These are phyloP conservation scores for Gallirallus australis DNA, from an alignment of 2,797 vertebrate genomes.

Conservation along the genomic window DNA sequence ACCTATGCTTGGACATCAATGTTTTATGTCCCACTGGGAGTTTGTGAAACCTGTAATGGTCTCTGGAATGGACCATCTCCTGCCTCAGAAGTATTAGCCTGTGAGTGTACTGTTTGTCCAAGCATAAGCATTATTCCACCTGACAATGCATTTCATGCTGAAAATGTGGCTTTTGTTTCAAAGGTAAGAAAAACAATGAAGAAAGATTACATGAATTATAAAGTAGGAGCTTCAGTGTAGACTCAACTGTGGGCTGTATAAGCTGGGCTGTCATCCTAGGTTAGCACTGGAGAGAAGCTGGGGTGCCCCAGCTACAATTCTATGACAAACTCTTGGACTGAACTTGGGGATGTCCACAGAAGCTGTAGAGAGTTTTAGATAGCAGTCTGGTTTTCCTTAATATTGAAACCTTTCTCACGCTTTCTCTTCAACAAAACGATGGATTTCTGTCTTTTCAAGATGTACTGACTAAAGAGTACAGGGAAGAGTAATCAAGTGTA, in stretches of 20 bases:
- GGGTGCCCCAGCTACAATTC: not conserved
- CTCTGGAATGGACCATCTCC: not conserved
- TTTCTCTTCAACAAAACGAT: not conserved
- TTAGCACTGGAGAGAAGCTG: not conserved
- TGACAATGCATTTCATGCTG: not conserved
- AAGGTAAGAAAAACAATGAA: not conserved
- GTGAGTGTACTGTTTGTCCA: not conserved
- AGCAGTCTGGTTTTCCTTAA: not conserved
- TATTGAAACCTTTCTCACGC: not conserved
- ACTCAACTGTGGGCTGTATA: not conserved
- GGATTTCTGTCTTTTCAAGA: not conserved
- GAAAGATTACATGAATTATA: not conserved
- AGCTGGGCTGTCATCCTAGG: fast-evolving
- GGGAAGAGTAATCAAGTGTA: not conserved
- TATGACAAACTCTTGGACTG: not conserved
- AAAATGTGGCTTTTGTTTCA: not conserved
- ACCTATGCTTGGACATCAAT: not conserved
- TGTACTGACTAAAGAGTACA: not conserved
- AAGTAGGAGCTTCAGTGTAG: not conserved
- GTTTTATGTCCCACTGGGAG: not conserved
- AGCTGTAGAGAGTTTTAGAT: not conserved
- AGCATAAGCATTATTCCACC: not conserved
- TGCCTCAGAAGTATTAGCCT: not conserved
- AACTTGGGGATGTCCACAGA: not conserved
- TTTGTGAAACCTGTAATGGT: not conserved